Percentiles rank a stretch among this genome's conserved stretches.
Conservation (phyloP, 92 coral and sea anemone species). For the Zoanthus solanderi region DNA sequence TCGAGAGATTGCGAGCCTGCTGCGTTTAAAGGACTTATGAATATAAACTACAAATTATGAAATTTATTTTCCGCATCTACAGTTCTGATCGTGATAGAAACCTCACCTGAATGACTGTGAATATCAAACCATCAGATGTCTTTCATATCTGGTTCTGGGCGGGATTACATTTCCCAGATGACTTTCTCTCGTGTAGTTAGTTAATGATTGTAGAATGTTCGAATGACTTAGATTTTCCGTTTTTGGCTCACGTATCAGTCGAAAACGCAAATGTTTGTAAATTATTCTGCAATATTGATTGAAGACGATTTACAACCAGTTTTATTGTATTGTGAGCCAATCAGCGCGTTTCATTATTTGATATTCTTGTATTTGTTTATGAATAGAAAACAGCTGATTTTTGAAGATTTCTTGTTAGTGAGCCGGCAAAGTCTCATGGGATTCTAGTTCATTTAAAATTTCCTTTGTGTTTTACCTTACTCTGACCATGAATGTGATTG, state of each 20-base stretch:
- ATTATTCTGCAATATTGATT: slow-evolving; percentile 47
- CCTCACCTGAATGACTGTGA: background rate
- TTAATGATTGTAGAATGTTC: background rate
- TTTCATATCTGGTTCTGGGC: background rate
- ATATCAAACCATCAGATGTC: background rate
- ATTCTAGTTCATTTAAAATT: background rate
- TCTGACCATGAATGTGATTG: too few relatives aligned
- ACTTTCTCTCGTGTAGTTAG: background rate
- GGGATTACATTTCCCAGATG: background rate
- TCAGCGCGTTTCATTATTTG: background rate
- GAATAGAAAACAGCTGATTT: slow-evolving; percentile 40
- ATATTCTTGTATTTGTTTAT: slow-evolving; percentile 38
- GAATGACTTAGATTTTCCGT: slow-evolving; percentile 40
- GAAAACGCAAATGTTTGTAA: slow-evolving; percentile 47
- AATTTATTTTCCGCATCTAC: slow-evolving; percentile 17
- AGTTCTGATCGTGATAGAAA: background rate
- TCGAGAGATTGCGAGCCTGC: background rate
- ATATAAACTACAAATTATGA: background rate
- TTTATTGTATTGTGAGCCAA: slow-evolving; percentile 33
- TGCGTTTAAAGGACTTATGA: slow-evolving; percentile 15
- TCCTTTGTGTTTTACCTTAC: background rate
- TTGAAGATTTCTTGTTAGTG: slow-evolving; percentile 13
- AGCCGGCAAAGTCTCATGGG: slow-evolving; percentile 21
- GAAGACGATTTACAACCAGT: slow-evolving; percentile 44
- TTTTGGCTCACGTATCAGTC: slow-evolving; percentile 14